A percentile compares a stretch with the other conserved stretches of the same genome.
Evolutionary conservation across 1,140 invertebrate genomes (phyloP).

Genomic region (Cherax destructor): DNA sequence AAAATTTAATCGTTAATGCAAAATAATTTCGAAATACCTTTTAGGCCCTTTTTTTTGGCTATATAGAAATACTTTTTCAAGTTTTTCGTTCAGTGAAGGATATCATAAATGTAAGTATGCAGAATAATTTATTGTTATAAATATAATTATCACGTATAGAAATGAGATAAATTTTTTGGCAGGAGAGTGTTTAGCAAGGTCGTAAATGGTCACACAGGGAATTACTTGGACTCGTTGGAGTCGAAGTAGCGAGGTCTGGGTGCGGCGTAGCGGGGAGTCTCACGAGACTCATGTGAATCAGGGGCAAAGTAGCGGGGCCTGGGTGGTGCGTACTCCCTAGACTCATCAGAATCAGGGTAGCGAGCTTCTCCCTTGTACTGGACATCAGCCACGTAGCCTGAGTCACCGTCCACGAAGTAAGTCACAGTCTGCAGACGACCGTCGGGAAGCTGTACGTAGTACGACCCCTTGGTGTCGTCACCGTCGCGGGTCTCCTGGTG

Average conservation of each 20-base stretch:
- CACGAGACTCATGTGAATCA: conserved; percentile 7
- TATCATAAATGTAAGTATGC: no score
- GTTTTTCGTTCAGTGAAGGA: no score
- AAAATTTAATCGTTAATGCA: no score
- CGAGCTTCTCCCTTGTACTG: conserved; percentile 19
- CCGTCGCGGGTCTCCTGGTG: conserved; percentile 66
- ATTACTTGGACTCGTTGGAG: conserved; percentile 26
- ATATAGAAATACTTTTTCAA: no score
- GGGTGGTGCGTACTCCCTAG: background rate
- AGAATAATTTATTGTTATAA: no score
- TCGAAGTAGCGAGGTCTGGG: conserved; percentile 2
- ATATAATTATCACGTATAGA: no score
- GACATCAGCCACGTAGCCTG: conserved; percentile 20
- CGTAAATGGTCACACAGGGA: no score
- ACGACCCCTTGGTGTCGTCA: conserved; percentile 58
- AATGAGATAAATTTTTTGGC: no score
- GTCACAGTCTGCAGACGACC: conserved; percentile 55
- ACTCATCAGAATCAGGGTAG: conserved; percentile 4
- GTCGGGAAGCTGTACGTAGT: conserved; percentile 69
- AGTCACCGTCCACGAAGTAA: conserved; percentile 25
- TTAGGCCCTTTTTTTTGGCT: background rate
- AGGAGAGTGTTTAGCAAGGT: no score
- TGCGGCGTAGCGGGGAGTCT: background rate
- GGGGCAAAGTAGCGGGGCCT: background rate
- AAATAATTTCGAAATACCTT: background rate